These are phyloP conservation scores for Oncopeltus fasciatus DNA, from an alignment of 1,140 invertebrate genomes.

Conservation along the genomic window DNA sequence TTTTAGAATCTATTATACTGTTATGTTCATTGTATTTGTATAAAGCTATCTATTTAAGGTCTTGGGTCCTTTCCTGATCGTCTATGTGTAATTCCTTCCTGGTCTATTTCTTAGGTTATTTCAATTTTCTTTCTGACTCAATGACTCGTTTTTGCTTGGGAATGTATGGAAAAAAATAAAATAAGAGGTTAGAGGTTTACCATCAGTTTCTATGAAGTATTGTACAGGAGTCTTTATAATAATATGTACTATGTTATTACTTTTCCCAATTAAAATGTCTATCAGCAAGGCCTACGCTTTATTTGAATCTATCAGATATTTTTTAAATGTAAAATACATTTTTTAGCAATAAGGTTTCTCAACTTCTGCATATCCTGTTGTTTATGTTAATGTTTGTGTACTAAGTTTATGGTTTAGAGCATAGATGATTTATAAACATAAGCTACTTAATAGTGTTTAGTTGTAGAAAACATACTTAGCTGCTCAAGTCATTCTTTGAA, in stretches of 20 bases:
- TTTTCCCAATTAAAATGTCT: not conserved
- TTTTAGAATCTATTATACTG: no score
- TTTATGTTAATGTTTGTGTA: not conserved
- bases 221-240: not conserved
- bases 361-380: constrained; percentile 6
- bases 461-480: constrained; percentile 1
- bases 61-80: no score
- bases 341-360: constrained; percentile 5
- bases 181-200: not conserved
- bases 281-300: constrained; percentile 6
- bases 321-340: constrained; percentile 6
- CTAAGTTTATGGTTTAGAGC: constrained; percentile 2
- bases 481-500: constrained; percentile 4
- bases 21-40: no score
- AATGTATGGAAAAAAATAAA: not conserved
- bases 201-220: not conserved
- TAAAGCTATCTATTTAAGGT: no score
- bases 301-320: not conserved
- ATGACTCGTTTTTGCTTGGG: not conserved
- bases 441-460: constrained; percentile 3
- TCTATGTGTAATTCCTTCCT: no score
- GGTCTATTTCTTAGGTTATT: not conserved
- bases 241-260: not conserved
- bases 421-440: not conserved
- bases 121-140: not conserved